Evolutionary conservation across 2,888 invertebrate species (phyloP).

Genomic region (Epiblema foenella): DNA sequence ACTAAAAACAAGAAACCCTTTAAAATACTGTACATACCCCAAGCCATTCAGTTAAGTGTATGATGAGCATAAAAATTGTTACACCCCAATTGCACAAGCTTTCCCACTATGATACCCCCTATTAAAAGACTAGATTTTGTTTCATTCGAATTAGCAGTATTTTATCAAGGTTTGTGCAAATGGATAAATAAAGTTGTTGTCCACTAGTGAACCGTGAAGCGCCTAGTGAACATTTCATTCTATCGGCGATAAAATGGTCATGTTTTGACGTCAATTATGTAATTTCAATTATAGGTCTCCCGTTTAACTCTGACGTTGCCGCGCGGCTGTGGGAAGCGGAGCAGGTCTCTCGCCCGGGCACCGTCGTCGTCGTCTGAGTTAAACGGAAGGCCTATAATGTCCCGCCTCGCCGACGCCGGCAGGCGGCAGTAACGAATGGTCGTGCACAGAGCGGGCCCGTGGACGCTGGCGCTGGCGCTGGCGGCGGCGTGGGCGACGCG

Average conservation of each 20-base stretch:
- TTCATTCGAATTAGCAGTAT: background rate
- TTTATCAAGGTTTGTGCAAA: background rate
- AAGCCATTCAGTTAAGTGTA: background rate
- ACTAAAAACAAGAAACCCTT: background rate
- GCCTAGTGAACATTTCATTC: no score
- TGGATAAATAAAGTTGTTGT: background rate
- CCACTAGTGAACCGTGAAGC: background rate
- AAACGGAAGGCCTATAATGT: no score
- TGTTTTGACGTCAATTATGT: background rate
- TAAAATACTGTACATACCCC: background rate
- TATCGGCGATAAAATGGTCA: no score
- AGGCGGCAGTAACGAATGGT: slow-evolving; percentile 21
- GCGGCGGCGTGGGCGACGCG: slow-evolving; percentile 71
- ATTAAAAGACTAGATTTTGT: background rate
- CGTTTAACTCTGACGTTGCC: no score
- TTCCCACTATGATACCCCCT: no score
- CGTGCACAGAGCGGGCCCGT: slow-evolving; percentile 59
- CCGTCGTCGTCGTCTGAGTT: no score
- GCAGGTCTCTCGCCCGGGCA: no score
- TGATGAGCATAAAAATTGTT: background rate
- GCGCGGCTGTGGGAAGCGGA: no score
- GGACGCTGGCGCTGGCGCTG: slow-evolving; percentile 69
- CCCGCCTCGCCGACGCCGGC: background rate
- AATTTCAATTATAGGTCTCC: background rate
- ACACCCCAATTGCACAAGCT: background rate